phyloP scores from a whole-genome alignment of 2,797 vertebrate species.

The Oreochromis grahami region DNA sequence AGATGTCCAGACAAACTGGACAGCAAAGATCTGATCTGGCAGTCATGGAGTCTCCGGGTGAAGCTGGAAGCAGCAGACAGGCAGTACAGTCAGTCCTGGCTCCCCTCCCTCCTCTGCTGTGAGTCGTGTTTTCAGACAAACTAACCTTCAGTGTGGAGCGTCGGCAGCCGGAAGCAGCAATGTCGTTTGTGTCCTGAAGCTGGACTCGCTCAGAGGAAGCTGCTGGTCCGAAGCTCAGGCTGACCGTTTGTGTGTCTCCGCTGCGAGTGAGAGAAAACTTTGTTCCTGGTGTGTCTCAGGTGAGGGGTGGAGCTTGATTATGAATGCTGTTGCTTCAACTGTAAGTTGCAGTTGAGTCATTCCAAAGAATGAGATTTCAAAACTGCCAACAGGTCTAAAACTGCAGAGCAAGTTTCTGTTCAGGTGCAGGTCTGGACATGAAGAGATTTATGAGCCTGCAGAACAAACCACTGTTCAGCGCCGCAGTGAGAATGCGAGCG shows the following conservation, averaged over 20 bases:
- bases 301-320: neutral
- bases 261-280: neutral
- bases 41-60: neutral
- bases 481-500: neutral
- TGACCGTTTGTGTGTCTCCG: neutral
- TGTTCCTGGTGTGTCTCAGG: neutral
- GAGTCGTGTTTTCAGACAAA: neutral
- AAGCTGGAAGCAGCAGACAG: neutral
- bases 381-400: neutral
- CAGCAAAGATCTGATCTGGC: neutral
- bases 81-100: neutral
- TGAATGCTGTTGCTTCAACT: fast-evolving
- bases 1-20: neutral
- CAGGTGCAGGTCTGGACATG: neutral
- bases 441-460: neutral
- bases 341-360: neutral
- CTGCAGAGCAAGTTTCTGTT: neutral
- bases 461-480: fast-evolving
- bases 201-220: neutral
- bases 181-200: neutral
- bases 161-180: neutral
- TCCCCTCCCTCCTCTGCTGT: neutral
- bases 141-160: fast-evolving
- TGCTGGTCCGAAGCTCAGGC: neutral
- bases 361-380: neutral